These are phyloP conservation scores for Phyllostomus discolor DNA, from an alignment of 2,113 vertebrate species.

Conservation along the genomic window DNA sequence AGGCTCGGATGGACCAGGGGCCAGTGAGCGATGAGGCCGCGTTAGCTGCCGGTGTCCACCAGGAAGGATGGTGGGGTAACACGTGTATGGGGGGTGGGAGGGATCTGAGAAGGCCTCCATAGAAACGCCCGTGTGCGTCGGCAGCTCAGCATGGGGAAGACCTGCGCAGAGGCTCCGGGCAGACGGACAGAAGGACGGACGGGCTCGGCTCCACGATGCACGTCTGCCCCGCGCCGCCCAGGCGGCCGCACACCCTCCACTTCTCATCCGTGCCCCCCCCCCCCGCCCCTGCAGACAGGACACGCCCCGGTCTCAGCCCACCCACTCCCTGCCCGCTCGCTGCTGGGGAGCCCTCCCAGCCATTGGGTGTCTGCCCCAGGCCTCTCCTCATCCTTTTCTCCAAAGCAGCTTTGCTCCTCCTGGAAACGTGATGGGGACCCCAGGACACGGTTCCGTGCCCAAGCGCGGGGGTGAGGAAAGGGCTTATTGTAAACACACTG, in stretches of 20 bases:
- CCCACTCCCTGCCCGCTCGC: rapidly evolving
- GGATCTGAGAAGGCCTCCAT: too few species aligned
- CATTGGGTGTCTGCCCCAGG: rapidly evolving
- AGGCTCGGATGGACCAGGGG: rapidly evolving
- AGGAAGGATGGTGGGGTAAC: neutral
- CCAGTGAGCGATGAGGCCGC: neutral
- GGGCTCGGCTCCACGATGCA: rapidly evolving
- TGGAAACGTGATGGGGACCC: neutral
- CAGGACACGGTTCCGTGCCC: rapidly evolving
- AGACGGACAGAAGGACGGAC: too few species aligned
- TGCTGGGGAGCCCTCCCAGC: rapidly evolving
- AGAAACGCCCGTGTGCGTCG: too few species aligned
- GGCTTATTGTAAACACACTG: neutral
- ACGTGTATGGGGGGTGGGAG: too few species aligned
- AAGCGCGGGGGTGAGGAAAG: neutral
- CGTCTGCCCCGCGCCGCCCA: neutral
- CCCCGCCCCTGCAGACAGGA: neutral
- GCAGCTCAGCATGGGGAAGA: neutral
- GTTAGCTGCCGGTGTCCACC: neutral
- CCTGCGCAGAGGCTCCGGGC: neutral
- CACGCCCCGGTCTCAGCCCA: neutral
- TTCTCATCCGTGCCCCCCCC: rapidly evolving
- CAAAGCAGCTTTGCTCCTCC: neutral
- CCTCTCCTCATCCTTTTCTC: neutral
- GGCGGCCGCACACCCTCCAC: rapidly evolving